phyloP scores from a whole-genome alignment of 1,140 invertebrate species.

The Gerris buenoi region DNA sequence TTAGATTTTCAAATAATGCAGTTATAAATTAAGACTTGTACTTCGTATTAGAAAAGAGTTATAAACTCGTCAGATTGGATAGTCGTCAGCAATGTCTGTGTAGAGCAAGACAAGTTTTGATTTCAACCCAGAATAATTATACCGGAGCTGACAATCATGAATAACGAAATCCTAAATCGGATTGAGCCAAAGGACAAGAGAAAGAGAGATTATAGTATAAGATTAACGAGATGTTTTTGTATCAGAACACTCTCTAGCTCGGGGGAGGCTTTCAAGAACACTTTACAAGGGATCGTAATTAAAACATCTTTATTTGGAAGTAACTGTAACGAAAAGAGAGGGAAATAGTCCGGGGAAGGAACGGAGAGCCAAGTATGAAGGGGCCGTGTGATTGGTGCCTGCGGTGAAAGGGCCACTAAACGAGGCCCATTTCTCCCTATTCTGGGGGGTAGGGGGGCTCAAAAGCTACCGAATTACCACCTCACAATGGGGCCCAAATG shows the following conservation, averaged over 20 bases:
- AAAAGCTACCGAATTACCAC: constrained; percentile 6
- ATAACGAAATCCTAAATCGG: no score
- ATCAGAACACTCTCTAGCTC: neutral
- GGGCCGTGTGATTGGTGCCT: neutral
- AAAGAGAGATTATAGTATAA: neutral
- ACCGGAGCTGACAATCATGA: no score
- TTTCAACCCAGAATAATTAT: no score
- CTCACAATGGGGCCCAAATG: constrained; percentile 34
- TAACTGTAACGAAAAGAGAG: no score
- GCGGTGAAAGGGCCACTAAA: constrained; percentile 9
- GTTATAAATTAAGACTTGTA: no score
- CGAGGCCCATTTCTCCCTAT: no score
- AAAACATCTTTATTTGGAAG: neutral
- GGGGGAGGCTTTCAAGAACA: neutral
- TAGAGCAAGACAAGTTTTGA: no score
- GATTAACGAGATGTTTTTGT: neutral
- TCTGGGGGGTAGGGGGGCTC: no score
- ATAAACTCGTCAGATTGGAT: no score
- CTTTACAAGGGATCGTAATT: neutral
- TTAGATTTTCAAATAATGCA: no score
- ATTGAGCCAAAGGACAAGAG: neutral
- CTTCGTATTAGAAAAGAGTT: no score
- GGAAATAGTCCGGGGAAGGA: neutral
- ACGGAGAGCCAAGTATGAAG: neutral
- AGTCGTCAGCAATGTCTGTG: no score